Base-by-base conservation (phyloP, 2,888 invertebrate species). In the Aphelenchoides bicaudatus region DNA sequence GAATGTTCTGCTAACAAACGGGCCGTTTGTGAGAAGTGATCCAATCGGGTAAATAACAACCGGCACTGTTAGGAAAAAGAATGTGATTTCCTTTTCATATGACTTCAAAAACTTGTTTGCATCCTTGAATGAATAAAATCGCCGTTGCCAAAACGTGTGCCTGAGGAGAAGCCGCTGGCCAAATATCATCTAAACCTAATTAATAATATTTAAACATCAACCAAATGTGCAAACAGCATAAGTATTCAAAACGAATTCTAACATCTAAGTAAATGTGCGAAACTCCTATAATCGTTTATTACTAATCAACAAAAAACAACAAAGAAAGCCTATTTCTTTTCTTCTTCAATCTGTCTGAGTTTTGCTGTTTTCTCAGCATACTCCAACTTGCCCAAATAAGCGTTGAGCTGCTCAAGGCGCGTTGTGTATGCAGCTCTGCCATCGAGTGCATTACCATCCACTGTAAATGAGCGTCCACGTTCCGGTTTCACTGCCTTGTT, bases 1-100 rank as follows among this genome's bases (percentile, higher is more conserved):
- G 51, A 74, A 73, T 0, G 67, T 63, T 10, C 63, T 57, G 50
- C 67, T 70, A n/a, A 71, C 63, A 13, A 74, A 57, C 0, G 74
- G 73, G 1, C 74, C 74, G 52, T 74, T 72, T 10, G 62, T 43
- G 2, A 71, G 48, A 38, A 74, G 60, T 3, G 64, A 62, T 13
- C 63, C 67, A 16, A 70, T 52, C 8, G 74, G 74, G 55, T 74
- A 74, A 1, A 56, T 58, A 39, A 69, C 63, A 16, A 74, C 62
- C 6, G 74, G 72, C n/a, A 67, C 72, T 0, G 62, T 68, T 21
- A 74, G 56, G 13, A 73, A 55, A n/a, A n/a, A n/a, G n/a, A n/a
- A n/a, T n/a, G n/a, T n/a, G n/a, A n/a, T n/a, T n/a, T n/a, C n/a
- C n/a, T n/a, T n/a, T n/a, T n/a, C n/a, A n/a, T n/a, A n/a, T n/a